A percentile compares a stretch with the other conserved stretches of the same genome.
These are phyloP conservation scores for Oligia latruncula DNA, from an alignment of 2,888 invertebrate genomes.

Conservation along the genomic window DNA sequence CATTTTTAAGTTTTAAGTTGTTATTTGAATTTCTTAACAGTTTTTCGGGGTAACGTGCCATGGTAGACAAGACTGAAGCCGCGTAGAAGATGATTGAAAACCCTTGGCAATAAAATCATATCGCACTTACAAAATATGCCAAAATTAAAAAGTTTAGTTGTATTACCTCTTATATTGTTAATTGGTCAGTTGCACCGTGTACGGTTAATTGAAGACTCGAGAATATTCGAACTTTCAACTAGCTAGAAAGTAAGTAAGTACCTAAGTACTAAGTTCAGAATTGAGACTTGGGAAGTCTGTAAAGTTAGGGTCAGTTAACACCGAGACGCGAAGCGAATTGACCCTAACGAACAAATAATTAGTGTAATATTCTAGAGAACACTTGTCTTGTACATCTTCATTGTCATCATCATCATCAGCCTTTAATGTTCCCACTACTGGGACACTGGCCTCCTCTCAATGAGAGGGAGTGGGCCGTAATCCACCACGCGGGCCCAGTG, in stretches of 20 bases:
- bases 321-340: too few relatives aligned
- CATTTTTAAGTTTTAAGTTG: slow-evolving; percentile 39
- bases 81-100: background rate
- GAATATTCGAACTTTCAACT: slow-evolving; percentile 2
- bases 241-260: background rate
- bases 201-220: slow-evolving; percentile 10
- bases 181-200: background rate
- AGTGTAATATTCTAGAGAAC: slow-evolving; percentile 28
- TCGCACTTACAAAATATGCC: background rate
- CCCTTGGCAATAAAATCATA: slow-evolving; percentile 4
- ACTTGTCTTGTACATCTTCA: slow-evolving; percentile 16
- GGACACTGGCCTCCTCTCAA: too few relatives aligned
- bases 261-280: background rate
- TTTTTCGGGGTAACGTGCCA: background rate
- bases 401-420: too few relatives aligned
- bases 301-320: background rate
- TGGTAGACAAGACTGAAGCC: background rate
- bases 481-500: too few relatives aligned
- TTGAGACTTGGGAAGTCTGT: slow-evolving; percentile 29
- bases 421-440: too few relatives aligned
- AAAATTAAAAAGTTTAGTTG: background rate
- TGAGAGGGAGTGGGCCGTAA: too few relatives aligned
- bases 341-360: slow-evolving; percentile 11
- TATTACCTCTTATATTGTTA: background rate
- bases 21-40: background rate